Base-by-base conservation (phyloP, 1,140 invertebrate genomes). In the Eueides isabella region DNA sequence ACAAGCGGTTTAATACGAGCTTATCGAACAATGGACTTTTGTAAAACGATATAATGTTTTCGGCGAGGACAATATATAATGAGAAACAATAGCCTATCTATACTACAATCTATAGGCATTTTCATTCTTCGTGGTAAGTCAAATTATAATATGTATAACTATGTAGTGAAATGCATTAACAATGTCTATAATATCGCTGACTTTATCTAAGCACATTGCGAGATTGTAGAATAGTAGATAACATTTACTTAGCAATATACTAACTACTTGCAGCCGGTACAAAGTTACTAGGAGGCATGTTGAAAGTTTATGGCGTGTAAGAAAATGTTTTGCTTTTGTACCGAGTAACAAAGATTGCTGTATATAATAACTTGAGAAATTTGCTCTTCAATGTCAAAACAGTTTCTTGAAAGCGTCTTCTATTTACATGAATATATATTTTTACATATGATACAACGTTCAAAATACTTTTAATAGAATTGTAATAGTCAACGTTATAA, bases 251-350 rank as follows among this genome's bases (percentile, higher is more conserved):
- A 55, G 26, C 48, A 55, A 26, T 55, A 55, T 23, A 55, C 23
- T 55, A 4, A 35, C 5, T 41, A 66, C 19, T 23, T 61, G n/a
- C 67, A 68, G 67, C 67, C 26, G 48, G 30, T 61, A 35, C 44
- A 55, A 55, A 68, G 35, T 68, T 68, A 68, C 55, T 23, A 61
- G 9, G 33, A 61, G 31, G 44, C 48, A 30, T 41, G 38, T 29
- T 11, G 19, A 61, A 68, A 68, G 67, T 61, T 68, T 68, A 44
- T 68, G 41, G 41, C 7, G 41, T 44, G n/a, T 38, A 33, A 68
- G 44, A 55, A 55, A 68, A 68, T 68, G 66, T 55, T 55, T 23
- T 55, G 66, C 66, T 68, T 61, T 48, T 30, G 29, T 68, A 23
- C 1, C 44, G n/a, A 7, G 19, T 55, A 23, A 55, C 48, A 55